phyloP scores from a whole-genome alignment of 2,113 vertebrate genomes.

The Gnathonemus echidnorhynchus region DNA sequence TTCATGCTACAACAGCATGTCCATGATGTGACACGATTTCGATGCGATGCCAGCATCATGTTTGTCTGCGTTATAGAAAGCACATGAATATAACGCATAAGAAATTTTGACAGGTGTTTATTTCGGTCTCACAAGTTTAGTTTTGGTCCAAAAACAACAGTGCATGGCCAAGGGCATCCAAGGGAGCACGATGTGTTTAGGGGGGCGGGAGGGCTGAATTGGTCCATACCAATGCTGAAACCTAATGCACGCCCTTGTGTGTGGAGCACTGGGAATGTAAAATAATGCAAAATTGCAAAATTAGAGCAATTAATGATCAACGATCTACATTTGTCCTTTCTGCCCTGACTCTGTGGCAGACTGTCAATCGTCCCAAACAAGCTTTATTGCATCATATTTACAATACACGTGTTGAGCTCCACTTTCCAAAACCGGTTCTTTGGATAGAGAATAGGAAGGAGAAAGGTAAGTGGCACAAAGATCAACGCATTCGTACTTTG shows the following conservation, averaged over 20 bases:
- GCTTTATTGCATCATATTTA: slow-evolving; percentile 34
- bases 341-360: neutral
- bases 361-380: slow-evolving; percentile 22
- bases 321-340: neutral
- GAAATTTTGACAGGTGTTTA: neutral
- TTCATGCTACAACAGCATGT: neutral
- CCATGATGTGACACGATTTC: neutral
- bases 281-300: neutral
- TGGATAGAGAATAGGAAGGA: slow-evolving; percentile 24
- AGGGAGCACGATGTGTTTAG: neutral
- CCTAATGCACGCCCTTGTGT: neutral
- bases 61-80: neutral
- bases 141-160: neutral
- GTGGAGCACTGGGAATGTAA: neutral
- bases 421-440: neutral
- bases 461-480: slow-evolving; percentile 38
- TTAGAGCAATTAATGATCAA: neutral
- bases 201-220: neutral
- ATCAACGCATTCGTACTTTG: slow-evolving; percentile 35
- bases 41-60: neutral
- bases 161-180: neutral
- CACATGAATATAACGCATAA: neutral
- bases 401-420: slow-evolving; percentile 26
- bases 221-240: neutral
- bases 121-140: neutral